Base-by-base conservation (phyloP, 1,140 invertebrate genomes). In the Drosophila subobscura region DNA sequence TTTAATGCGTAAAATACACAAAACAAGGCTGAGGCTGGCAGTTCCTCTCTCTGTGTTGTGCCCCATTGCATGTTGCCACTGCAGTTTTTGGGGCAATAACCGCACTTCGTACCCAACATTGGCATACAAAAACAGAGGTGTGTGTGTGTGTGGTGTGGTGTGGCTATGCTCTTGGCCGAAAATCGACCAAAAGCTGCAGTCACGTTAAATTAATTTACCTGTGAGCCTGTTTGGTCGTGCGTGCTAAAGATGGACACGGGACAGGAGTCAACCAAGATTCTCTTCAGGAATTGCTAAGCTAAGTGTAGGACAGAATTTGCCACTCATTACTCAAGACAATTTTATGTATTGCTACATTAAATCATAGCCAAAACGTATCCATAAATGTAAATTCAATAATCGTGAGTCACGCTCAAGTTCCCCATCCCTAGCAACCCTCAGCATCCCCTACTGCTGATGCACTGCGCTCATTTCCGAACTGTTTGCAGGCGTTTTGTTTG, bases 141-240 rank as follows among this genome's bases (percentile, higher is more conserved):
- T 25, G n/a, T 5, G 46, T 25, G 45, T 16, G 12, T 42, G 20
- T 33, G 2, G 8, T 42, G 20, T 33, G 2, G 8, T 49, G 7
- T 40, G 52, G 63, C 1, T 2, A 53, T 8, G 73, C 74, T 74
- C 77, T 78, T 86, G 77, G 77, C 58, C 78, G 70, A 88, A 88
- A 88, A 75, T 77, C 81, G 81, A 81, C 81, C 83, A 81, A 81
- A 74, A 81, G 79, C 83, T 86, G 66, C 78, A 88, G 83, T 86
- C 83, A 88, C 83, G 83, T 86, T 86, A 86, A 86, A 86, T 86
- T 86, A 86, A 86, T 86, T 86, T 86, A 88, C 83, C 74, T 68
- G 51, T 50, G 72, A 45, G 49, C 44, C 16, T 20, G 59, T 33
- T 47, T 71, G 64, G 52, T 45, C 22, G 66, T 51, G 49, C 56